phyloP scores from a whole-genome alignment of 2,888 invertebrate genomes.

The Hesperia comma region DNA sequence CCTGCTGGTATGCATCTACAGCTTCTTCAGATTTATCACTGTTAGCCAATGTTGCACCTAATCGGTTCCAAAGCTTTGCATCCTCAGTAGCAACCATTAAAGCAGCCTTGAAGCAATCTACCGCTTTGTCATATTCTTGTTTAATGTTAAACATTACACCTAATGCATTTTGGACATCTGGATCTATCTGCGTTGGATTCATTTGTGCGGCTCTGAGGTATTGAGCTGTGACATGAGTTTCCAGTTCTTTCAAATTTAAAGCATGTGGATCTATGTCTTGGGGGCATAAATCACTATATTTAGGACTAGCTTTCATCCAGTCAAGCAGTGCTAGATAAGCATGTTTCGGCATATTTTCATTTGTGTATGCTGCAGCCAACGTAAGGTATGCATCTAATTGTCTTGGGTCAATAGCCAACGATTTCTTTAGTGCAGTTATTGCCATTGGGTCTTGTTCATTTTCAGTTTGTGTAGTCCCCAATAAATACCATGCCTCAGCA shows the following conservation, averaged over 20 bases:
- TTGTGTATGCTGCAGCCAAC: constrained; percentile 96
- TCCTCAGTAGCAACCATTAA: constrained; percentile 91
- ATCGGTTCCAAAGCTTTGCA: constrained; percentile 97
- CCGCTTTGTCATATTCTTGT: constrained; percentile 97
- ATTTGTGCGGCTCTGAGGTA: constrained; percentile 92
- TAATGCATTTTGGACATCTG: constrained; percentile 96
- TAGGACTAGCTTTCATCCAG: constrained; percentile 91
- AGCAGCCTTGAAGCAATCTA: constrained; percentile 97
- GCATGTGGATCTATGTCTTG: constrained; percentile 73
- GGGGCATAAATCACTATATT: constrained; percentile 89
- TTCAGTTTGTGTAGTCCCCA: constrained; percentile 97
- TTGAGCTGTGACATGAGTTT: constrained; percentile 87
- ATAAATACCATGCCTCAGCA: constrained; percentile 92
- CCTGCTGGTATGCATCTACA: constrained; percentile 96
- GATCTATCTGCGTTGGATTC: constrained; percentile 90
- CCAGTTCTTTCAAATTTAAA: constrained; percentile 75
- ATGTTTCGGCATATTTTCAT: constrained; percentile 96
- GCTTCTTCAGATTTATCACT: constrained; percentile 97
- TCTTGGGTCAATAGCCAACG: constrained; percentile 90
- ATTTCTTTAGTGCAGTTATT: constrained; percentile 95
- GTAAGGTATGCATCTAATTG: constrained; percentile 94
- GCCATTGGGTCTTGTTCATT: constrained; percentile 98
- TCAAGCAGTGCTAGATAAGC: constrained; percentile 92
- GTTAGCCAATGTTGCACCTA: constrained; percentile 98
- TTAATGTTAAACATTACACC: constrained; percentile 98